phyloP scores from a whole-genome alignment of 2,888 invertebrate genomes.

The Tethea ocularis region DNA sequence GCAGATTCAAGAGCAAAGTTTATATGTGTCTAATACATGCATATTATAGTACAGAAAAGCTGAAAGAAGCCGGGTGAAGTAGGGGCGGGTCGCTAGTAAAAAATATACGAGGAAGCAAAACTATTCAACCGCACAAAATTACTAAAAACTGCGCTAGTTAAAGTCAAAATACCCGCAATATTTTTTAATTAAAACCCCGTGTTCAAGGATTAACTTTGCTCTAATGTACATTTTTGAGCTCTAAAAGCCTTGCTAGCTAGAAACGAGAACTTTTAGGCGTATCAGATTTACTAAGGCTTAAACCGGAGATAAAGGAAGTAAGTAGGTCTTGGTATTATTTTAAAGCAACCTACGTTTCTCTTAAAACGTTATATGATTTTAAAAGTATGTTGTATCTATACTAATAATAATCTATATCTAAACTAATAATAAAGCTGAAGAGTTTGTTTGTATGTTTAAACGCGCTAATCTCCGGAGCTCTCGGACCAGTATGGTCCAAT shows the following conservation, averaged over 20 bases:
- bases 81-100: too few species aligned
- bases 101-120: neutral
- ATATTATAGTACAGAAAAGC: too few species aligned
- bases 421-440: too few species aligned
- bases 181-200: slow-evolving; percentile 29
- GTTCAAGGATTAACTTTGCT: slow-evolving; percentile 21
- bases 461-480: too few species aligned
- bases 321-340: slow-evolving; percentile 18
- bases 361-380: neutral
- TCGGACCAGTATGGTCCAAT: too few species aligned
- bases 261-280: slow-evolving; percentile 26
- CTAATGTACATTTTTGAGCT: slow-evolving; percentile 29
- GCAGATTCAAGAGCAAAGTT: too few species aligned
- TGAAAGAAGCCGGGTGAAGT: too few species aligned
- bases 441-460: too few species aligned
- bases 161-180: slow-evolving; percentile 20
- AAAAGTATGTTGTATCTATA: neutral
- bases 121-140: slow-evolving; percentile 10
- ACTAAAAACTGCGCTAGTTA: slow-evolving; percentile 3
- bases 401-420: too few species aligned
- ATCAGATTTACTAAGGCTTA: slow-evolving; percentile 29
- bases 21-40: too few species aligned
- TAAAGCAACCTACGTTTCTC: slow-evolving; percentile 2
- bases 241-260: slow-evolving; percentile 10
- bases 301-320: slow-evolving; percentile 13